Base-by-base conservation (phyloP, 2,888 invertebrate species). In the Ophonus ardosiacus region DNA sequence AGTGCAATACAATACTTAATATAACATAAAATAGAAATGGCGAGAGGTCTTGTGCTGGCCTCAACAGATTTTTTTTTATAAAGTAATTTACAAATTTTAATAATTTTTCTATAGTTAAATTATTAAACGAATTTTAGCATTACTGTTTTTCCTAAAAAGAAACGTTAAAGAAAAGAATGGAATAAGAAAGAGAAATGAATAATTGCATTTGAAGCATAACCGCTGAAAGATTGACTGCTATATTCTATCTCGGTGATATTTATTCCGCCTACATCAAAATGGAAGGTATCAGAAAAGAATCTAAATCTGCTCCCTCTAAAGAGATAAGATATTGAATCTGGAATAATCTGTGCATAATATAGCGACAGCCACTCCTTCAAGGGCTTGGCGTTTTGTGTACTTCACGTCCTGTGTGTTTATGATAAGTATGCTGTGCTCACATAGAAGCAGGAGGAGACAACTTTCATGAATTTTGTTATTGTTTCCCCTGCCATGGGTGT, bases 261-360 rank as follows among this genome's bases (percentile, higher is more conserved):
- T 68, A 68, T 68, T 31, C 68, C 68, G 68, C 68, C 68, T 31
- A 68, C 40, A 24, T 31, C 40, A 10, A 68, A 68, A 68, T 31
- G 15, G 68, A 40, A 68, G 31, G 68, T 68, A 40, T 68, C 68
- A 38, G 31, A 68, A 68, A 68, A 40, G 31, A 68, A 68, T 31
- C 68, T 68, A 15, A 68, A 68, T 31, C 68, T 68, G 68, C 68
- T 18, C 18, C n/a, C 17, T 59, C 59, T 4, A 59, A 59, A 59
- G 59, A 8, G 15, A 18, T 59, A 18, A 59, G 59, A 18, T 59
- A 59, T 59, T 59, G 59, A 51, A 51, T 51, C 43, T 51, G 43
- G 43, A 51, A 51, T 51, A 51, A 51, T 51, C 43, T 51, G 43
- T 51, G 43, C 43, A 51, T 51, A 51, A 51, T 51, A 51, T 6